phyloP scores from a whole-genome alignment of 2,113 vertebrate species.

The Pituophis catenifer region DNA sequence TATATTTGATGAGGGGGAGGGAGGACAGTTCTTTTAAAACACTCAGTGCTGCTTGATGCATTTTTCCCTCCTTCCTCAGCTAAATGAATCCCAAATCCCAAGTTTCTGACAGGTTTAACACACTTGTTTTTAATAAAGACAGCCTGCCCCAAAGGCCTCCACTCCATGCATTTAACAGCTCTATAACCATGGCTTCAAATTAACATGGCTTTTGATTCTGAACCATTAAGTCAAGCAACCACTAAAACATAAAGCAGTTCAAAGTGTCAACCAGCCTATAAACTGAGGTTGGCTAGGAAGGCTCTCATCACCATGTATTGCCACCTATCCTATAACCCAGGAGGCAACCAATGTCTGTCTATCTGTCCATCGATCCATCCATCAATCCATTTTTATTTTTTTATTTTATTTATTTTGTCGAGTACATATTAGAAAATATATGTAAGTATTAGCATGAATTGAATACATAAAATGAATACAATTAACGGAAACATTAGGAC shows the following conservation, averaged over 20 bases:
- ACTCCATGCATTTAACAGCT: neutral
- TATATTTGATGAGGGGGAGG: conserved; percentile 60
- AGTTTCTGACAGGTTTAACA: neutral
- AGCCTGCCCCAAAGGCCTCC: neutral
- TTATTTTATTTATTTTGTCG: too few relatives aligned
- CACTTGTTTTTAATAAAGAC: neutral
- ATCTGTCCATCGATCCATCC: neutral
- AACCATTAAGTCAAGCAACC: neutral
- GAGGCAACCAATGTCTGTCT: neutral
- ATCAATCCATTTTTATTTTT: neutral
- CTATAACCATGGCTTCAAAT: neutral
- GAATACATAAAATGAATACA: too few relatives aligned
- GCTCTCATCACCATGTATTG: too few relatives aligned
- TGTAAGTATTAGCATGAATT: too few relatives aligned
- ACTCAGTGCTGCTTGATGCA: conserved; percentile 3
- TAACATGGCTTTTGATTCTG: neutral
- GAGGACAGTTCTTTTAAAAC: conserved; percentile 57
- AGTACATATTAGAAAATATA: too few relatives aligned
- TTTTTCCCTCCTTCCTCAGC: neutral
- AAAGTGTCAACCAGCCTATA: neutral
- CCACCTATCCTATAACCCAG: neutral
- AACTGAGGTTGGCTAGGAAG: too few relatives aligned
- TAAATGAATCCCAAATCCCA: neutral
- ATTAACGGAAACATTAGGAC: too few relatives aligned
- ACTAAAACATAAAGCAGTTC: neutral